phyloP scores from a whole-genome alignment of 2,888 invertebrate genomes.

The Ceratothoa steindachneri region DNA sequence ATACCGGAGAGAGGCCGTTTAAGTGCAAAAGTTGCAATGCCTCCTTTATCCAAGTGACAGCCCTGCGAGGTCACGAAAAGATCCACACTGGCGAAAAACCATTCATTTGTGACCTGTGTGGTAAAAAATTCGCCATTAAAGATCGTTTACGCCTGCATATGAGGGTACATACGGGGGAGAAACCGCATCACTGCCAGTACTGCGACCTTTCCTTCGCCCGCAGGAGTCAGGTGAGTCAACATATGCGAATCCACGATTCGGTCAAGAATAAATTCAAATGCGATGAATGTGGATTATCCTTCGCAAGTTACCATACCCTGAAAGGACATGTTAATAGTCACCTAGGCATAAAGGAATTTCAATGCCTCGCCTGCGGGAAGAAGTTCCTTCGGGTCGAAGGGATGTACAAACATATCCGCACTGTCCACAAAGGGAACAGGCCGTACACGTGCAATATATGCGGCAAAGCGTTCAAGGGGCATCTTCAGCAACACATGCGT shows the following conservation, averaged over 20 bases:
- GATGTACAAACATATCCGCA: constrained; percentile 69
- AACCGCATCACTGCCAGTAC: constrained; percentile 65
- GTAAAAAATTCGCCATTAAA: constrained; percentile 42
- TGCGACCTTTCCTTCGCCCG: constrained; percentile 72
- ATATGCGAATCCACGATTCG: constrained; percentile 65
- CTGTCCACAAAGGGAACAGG: constrained; percentile 68
- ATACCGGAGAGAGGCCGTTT: constrained; percentile 44
- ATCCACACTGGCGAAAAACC: constrained; percentile 46
- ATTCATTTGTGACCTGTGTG: constrained; percentile 43
- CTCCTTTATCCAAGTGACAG: constrained; percentile 43
- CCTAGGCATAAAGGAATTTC: constrained; percentile 58
- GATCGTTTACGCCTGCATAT: constrained; percentile 61
- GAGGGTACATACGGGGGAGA: constrained; percentile 58
- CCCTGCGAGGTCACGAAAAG: constrained; percentile 44
- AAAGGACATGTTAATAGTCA: constrained; percentile 48
- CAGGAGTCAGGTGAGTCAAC: constrained; percentile 69
- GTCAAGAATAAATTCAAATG: constrained; percentile 48
- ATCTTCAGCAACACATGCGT: constrained; percentile 75
- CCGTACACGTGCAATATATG: constrained; percentile 76
- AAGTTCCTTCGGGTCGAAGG: constrained; percentile 71
- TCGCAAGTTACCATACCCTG: constrained; percentile 48
- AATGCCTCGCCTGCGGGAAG: constrained; percentile 75
- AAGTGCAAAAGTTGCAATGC: constrained; percentile 41
- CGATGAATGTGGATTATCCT: constrained; percentile 45
- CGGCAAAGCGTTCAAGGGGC: constrained; percentile 74